A percentile compares a stretch with the other conserved stretches of the same genome.
These are phyloP conservation scores for Stigmatopora nigra DNA, from an alignment of 2,113 vertebrate species.

Conservation along the genomic window DNA sequence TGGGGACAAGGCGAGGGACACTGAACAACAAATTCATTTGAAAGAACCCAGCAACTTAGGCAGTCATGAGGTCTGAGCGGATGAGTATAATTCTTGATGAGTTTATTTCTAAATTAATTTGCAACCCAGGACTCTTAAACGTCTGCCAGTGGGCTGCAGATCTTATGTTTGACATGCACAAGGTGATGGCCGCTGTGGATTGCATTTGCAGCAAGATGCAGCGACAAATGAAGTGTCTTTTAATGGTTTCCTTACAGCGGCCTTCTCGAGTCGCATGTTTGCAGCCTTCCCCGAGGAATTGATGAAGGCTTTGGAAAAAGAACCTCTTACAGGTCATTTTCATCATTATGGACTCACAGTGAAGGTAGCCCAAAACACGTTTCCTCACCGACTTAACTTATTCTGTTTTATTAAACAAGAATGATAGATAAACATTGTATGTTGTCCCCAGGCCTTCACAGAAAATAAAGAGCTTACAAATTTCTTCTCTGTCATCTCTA, in stretches of 20 bases:
- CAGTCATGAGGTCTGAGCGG: neutral
- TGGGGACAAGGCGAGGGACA: no score
- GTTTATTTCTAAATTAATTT: neutral
- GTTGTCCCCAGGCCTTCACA: conserved; percentile 52
- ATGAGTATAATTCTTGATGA: neutral
- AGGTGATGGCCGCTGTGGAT: neutral
- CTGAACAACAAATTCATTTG: no score
- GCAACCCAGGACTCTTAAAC: neutral
- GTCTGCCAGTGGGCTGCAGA: neutral
- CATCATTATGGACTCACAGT: conserved; percentile 68
- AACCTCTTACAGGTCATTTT: conserved; percentile 74
- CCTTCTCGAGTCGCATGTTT: conserved; percentile 65
- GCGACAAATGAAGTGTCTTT: neutral
- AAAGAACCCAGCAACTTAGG: neutral
- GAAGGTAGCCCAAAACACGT: conserved; percentile 46
- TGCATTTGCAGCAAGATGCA: neutral
- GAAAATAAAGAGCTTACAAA: conserved; percentile 55
- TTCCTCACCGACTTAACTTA: neutral
- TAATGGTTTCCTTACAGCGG: conserved; percentile 43
- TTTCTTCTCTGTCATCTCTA: conserved; percentile 72
- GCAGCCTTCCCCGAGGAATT: conserved; percentile 55
- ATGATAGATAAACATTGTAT: neutral
- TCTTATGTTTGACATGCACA: neutral
- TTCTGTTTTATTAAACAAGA: neutral
- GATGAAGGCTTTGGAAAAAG: conserved; percentile 54